Base-by-base conservation (phyloP, 2,797 vertebrate genomes). In the Nasua narica region DNA sequence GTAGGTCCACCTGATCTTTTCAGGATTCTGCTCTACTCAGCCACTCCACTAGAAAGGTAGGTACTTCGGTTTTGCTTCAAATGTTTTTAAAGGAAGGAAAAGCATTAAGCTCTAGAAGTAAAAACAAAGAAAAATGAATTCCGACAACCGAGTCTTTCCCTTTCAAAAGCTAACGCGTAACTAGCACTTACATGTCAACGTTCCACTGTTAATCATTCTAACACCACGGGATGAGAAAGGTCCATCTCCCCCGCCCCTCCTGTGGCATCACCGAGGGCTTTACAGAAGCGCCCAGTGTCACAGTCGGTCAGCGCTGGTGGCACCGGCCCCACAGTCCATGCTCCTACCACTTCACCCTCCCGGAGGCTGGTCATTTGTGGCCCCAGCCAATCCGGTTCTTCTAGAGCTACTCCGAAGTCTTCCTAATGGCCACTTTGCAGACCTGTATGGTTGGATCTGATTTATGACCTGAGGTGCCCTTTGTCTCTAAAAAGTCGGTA, bases 71-170 rank as follows among this genome's bases (percentile, higher is more conserved):
- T 77, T 69, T 74, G 76, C 10, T 65, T 62, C 15, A 13, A 54
- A 84, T 85, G 29, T 84, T 89, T 56, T 84, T 90, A 81, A 88
- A 87, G 32, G 35, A 70, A 91, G 13, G 15, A 70, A 91, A 91
- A 84, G 40, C 29, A 91, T 46, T 65, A 93, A 86, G 54, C 16
- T 90, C 77, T 46, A 90, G 37, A 58, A 92, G 84, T 14, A 97
- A 91, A 94, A 93, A 40, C 25, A 82, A 4, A 79, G 29, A 62
- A 7, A 90, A 52, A 19, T 27, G 16, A 50, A 62, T 29, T 23
- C 0, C 46, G 58, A 90, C 35, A 77, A 95, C 37, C 3, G 4
- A 90, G 21, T 46, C 21, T 91, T 89, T 82, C 58, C 58, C 81
- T 76, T 81, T 84, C 46, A 77, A 91, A 93, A 91, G 56, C 16